Evolutionary conservation across 2,888 invertebrate species (phyloP).

Genomic region (Ptilodon capucinus): DNA sequence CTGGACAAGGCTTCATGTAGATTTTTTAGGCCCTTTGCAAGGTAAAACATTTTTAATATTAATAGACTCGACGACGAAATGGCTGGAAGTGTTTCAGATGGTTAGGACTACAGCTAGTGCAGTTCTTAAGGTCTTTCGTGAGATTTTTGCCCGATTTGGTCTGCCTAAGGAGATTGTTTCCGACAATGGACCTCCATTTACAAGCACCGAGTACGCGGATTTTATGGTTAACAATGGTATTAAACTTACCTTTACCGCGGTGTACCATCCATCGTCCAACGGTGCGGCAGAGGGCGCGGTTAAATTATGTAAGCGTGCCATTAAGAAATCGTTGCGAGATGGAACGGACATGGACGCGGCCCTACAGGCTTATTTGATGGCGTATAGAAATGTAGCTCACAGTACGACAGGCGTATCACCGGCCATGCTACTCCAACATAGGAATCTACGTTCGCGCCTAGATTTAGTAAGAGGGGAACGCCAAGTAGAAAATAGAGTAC

Average conservation of each 20-base stretch:
- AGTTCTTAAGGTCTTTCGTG: slow-evolving; percentile 12
- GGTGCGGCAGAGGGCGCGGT: slow-evolving; percentile 9
- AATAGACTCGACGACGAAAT: slow-evolving; percentile 20
- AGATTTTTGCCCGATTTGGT: slow-evolving; percentile 14
- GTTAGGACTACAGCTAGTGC: slow-evolving; percentile 6
- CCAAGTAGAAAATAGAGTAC: neutral
- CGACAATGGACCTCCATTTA: slow-evolving; percentile 20
- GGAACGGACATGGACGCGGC: slow-evolving; percentile 8
- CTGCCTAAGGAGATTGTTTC: slow-evolving; percentile 14
- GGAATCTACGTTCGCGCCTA: slow-evolving; percentile 6
- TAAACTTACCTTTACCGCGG: neutral
- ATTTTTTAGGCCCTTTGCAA: slow-evolving; percentile 19
- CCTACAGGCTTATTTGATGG: slow-evolving; percentile 7
- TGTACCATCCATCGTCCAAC: slow-evolving; percentile 11
- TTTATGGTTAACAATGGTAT: slow-evolving; percentile 6
- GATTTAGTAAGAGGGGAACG: too few relatives aligned
- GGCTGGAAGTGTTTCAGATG: slow-evolving; percentile 24
- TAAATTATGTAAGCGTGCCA: slow-evolving; percentile 1
- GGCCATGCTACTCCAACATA: slow-evolving; percentile 11
- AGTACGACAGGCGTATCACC: slow-evolving; percentile 7
- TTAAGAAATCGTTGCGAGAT: slow-evolving; percentile 7
- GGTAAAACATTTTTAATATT: slow-evolving; percentile 17
- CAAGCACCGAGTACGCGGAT: slow-evolving; percentile 7
- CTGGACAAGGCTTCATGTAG: slow-evolving; percentile 25
- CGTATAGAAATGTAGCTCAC: slow-evolving; percentile 7